These are phyloP conservation scores for Nibea coibor DNA, from an alignment of 2,113 vertebrate genomes.

Conservation along the genomic window DNA sequence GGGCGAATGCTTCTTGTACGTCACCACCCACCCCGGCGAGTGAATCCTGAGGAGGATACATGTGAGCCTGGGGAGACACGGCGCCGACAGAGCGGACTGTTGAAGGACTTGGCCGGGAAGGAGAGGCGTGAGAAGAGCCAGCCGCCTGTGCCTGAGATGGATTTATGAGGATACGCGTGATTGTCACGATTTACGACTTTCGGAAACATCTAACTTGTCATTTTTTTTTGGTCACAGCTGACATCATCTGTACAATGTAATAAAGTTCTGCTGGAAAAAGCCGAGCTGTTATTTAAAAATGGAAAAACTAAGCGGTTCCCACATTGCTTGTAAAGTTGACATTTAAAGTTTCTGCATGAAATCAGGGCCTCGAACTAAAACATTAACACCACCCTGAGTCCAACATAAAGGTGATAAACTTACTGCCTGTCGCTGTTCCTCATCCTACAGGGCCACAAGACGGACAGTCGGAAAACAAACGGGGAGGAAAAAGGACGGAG, in stretches of 20 bases:
- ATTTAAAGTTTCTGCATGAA: background rate
- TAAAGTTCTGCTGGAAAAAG: background rate
- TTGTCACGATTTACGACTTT: background rate
- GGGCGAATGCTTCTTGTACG: conserved; percentile 91
- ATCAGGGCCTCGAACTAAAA: background rate
- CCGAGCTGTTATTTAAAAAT: background rate
- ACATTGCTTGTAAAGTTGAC: background rate
- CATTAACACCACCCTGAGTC: conserved; percentile 10
- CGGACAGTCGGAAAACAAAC: conserved; percentile 53
- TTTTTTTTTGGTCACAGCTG: conserved; percentile 5
- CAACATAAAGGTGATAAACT: conserved; percentile 78
- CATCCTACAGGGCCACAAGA: conserved; percentile 86
- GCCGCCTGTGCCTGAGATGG: conserved; percentile 89
- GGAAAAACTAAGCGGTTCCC: background rate
- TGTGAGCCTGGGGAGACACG: conserved; percentile 83
- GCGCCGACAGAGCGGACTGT: conserved; percentile 86
- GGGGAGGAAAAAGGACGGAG: conserved; percentile 52
- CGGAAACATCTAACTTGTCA: background rate
- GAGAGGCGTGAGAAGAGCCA: conserved; percentile 89
- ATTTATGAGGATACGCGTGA: background rate
- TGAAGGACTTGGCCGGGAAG: conserved; percentile 86
- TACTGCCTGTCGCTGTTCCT: conserved; percentile 99
- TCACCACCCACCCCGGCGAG: conserved; percentile 89
- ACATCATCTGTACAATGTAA: background rate
- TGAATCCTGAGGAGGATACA: conserved; percentile 86